phyloP scores from a whole-genome alignment of 2,888 invertebrate species.

The Junonia oenone region DNA sequence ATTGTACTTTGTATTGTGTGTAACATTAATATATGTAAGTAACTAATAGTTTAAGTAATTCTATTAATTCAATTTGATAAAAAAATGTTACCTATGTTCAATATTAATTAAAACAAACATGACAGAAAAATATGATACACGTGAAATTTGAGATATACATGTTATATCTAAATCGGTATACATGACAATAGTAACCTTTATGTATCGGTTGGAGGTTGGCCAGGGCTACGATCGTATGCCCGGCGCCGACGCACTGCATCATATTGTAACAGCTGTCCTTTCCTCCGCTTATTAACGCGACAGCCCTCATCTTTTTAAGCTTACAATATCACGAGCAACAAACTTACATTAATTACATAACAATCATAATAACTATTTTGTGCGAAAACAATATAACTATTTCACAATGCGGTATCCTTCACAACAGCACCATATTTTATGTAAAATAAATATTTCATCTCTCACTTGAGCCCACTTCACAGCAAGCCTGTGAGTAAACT shows the following conservation, averaged over 20 bases:
- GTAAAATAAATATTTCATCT: slow-evolving; percentile 2
- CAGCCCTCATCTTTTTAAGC: slow-evolving; percentile 86
- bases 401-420: slow-evolving; percentile 50
- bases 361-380: slow-evolving; percentile 53
- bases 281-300: slow-evolving; percentile 96
- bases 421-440: slow-evolving; percentile 46
- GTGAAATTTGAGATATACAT: slow-evolving; percentile 13
- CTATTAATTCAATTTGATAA: background rate
- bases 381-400: slow-evolving; percentile 52
- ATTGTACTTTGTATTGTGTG: too few relatives aligned
- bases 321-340: slow-evolving; percentile 46
- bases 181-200: slow-evolving; percentile 80
- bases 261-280: slow-evolving; percentile 99
- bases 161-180: slow-evolving; percentile 18
- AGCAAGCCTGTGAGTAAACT: slow-evolving; percentile 19
- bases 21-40: too few relatives aligned
- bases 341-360: slow-evolving; percentile 68
- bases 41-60: background rate
- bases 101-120: too few relatives aligned
- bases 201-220: slow-evolving; percentile 95
- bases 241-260: slow-evolving; percentile 97
- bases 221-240: slow-evolving; percentile 96
- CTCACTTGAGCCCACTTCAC: slow-evolving; percentile 17
- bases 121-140: background rate
- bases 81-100: background rate